Evolutionary conservation across 92 coral and sea anemone genomes (phyloP).

Genomic region (Porites cylindrica): DNA sequence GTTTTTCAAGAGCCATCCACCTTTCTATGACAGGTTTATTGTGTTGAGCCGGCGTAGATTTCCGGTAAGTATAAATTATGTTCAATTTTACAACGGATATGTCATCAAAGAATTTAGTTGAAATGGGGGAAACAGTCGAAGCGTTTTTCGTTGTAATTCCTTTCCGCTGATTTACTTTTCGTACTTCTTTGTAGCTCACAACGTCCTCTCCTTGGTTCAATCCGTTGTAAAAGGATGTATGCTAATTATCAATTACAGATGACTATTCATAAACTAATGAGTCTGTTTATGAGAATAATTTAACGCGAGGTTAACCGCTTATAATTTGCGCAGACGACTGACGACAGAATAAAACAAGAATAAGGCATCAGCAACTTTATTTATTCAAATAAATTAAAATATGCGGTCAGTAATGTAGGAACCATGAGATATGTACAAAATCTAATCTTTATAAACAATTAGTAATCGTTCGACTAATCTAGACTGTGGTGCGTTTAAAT

Average conservation of each 20-base stretch:
- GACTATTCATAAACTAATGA: slow-evolving; percentile 8
- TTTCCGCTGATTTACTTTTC: neutral
- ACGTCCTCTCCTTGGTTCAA: neutral
- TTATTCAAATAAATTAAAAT: slow-evolving; percentile 37
- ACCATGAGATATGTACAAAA: slow-evolving; percentile 1
- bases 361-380: slow-evolving; percentile 1
- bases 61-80: slow-evolving; percentile 23
- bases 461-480: slow-evolving; percentile 27
- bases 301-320: slow-evolving; percentile 16
- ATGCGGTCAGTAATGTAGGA: neutral
- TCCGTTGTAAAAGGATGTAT: neutral
- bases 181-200: neutral
- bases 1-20: slow-evolving; percentile 27
- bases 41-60: slow-evolving; percentile 7
- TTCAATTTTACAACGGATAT: slow-evolving; percentile 7
- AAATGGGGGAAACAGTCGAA: neutral
- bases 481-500: neutral
- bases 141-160: neutral
- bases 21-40: slow-evolving; percentile 1
- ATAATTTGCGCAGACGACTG: neutral
- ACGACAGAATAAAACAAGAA: neutral
- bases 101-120: slow-evolving; percentile 18
- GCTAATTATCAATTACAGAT: slow-evolving; percentile 3
- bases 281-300: slow-evolving; percentile 23
- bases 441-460: slow-evolving; percentile 33